Evolutionary conservation across 2,797 vertebrate species (phyloP).

Genomic region (Hydrophis major): DNA sequence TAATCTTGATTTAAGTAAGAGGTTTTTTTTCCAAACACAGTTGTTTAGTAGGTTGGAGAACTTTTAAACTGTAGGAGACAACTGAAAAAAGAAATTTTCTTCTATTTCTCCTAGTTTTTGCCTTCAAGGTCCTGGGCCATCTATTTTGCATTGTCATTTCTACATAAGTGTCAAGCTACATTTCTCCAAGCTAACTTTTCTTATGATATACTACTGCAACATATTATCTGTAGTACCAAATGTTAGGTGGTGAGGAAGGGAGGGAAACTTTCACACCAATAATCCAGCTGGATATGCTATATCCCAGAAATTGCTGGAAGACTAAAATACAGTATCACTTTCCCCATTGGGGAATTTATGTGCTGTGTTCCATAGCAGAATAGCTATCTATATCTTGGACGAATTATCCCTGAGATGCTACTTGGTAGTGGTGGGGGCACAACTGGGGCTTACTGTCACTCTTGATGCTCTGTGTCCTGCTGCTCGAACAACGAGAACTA

Average conservation of each 20-base stretch:
- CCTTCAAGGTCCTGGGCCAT: background rate
- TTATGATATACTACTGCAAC: constrained; percentile 36
- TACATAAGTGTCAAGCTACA: background rate
- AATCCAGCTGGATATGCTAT: constrained; percentile 46
- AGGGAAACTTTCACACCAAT: constrained; percentile 25
- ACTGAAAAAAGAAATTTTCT: background rate
- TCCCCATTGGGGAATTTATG: constrained; percentile 52
- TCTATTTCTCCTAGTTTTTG: background rate
- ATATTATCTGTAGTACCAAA: background rate
- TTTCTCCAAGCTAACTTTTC: constrained; percentile 25
- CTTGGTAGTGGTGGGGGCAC: constrained; percentile 8
- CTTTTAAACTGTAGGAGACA: background rate
- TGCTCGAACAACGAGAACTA: background rate
- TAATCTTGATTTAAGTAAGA: background rate
- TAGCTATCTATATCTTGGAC: constrained; percentile 47
- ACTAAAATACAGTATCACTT: constrained; percentile 55
- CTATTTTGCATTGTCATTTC: background rate
- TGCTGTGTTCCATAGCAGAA: constrained; percentile 55
- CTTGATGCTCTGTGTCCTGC: background rate
- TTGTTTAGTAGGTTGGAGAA: background rate
- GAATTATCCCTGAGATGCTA: constrained; percentile 51
- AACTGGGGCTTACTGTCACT: constrained; percentile 14
- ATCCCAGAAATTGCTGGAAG: constrained; percentile 41
- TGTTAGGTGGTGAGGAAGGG: constrained; percentile 20
- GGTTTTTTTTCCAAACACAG: background rate